These are phyloP conservation scores for Drosophila insularis DNA, from an alignment of 1,140 invertebrate species.

Conservation along the genomic window DNA sequence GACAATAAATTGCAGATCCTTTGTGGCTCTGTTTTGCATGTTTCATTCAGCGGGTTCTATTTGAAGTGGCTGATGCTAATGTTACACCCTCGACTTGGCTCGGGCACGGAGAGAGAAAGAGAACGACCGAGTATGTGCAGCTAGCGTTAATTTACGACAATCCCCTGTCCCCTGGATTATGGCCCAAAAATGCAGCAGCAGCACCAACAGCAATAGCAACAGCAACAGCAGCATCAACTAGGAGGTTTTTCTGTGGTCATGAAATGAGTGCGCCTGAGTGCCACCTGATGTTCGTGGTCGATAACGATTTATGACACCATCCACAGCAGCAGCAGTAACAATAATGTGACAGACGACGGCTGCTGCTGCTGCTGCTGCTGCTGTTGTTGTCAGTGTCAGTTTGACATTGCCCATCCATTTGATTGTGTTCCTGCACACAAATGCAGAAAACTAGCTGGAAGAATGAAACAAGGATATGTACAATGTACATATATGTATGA, in stretches of 20 bases:
- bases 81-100: slow-evolving; percentile 41
- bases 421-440: slow-evolving; percentile 28
- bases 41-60: slow-evolving; percentile 31
- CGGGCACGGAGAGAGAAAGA: slow-evolving; percentile 6
- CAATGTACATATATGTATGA: too few species aligned
- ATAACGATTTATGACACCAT: slow-evolving; percentile 81
- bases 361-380: not conserved
- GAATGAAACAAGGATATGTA: not conserved
- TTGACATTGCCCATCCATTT: slow-evolving; percentile 62
- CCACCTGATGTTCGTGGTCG: slow-evolving; percentile 81
- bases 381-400: slow-evolving; percentile 48
- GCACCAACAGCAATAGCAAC: slow-evolving; percentile 37
- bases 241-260: slow-evolving; percentile 24
- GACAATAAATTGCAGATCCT: slow-evolving; percentile 70
- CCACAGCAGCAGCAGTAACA: slow-evolving; percentile 29
- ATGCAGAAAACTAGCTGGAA: not conserved
- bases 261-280: slow-evolving; percentile 67
- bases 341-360: slow-evolving; percentile 28
- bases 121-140: slow-evolving; percentile 29
- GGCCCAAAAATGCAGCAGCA: slow-evolving; percentile 53
- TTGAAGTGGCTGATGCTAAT: slow-evolving; percentile 66
- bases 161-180: slow-evolving; percentile 63
- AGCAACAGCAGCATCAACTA: not conserved
- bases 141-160: slow-evolving; percentile 76
- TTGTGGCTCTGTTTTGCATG: slow-evolving; percentile 70